Conservation (phyloP, 2,113 vertebrate species). For the Phyllostomus discolor region DNA sequence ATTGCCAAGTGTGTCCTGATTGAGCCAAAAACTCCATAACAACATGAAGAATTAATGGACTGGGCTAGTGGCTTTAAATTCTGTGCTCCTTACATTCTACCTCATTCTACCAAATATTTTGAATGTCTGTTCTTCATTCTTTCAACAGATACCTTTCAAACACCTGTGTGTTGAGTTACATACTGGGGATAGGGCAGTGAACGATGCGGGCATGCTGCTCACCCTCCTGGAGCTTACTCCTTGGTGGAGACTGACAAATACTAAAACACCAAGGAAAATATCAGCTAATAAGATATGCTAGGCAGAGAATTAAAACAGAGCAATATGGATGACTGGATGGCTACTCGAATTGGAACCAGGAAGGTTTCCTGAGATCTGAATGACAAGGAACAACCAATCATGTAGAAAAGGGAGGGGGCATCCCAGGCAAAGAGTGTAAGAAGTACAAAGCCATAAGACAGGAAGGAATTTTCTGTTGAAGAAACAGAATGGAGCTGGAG, state of each 20-base stretch:
- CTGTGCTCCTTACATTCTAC: background rate
- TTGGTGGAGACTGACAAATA: background rate
- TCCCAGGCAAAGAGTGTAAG: background rate
- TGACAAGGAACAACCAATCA: background rate
- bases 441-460: background rate
- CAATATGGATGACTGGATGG: background rate
- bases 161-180: background rate
- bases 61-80: background rate
- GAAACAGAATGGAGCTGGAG: background rate
- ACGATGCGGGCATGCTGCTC: fast-evolving
- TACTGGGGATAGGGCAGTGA: background rate
- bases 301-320: background rate
- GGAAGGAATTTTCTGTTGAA: background rate
- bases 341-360: background rate
- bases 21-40: background rate
- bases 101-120: background rate
- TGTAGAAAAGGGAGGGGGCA: background rate
- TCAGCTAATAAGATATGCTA: background rate
- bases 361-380: background rate
- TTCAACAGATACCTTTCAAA: background rate
- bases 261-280: background rate
- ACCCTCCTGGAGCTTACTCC: background rate
- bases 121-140: background rate
- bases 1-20: background rate
- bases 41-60: background rate